Evolutionary conservation across 2,113 vertebrate species (phyloP).

Genomic region (Symphodus melops): DNA sequence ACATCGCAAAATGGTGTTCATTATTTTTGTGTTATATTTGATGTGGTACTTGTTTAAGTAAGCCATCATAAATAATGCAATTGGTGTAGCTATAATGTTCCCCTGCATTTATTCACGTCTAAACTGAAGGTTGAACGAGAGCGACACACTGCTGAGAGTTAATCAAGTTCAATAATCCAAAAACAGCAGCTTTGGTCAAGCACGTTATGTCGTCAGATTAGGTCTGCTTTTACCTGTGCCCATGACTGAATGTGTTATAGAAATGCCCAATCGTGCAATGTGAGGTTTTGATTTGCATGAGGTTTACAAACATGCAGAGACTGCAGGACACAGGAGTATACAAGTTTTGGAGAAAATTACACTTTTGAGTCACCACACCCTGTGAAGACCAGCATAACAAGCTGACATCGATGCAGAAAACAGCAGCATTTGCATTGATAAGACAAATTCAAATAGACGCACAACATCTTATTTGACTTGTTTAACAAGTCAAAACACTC

Average conservation of each 20-base stretch:
- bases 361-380: neutral
- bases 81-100: neutral
- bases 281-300: neutral
- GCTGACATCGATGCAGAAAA: neutral
- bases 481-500: neutral
- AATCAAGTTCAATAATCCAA: slow-evolving; percentile 1
- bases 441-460: slow-evolving; percentile 13
- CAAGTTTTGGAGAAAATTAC: neutral
- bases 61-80: neutral
- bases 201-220: slow-evolving; percentile 5
- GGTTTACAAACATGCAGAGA: slow-evolving; percentile 22
- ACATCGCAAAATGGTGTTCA: too few species aligned
- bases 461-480: neutral
- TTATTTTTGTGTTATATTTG: too few species aligned
- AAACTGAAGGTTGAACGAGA: neutral
- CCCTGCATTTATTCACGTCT: neutral
- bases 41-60: too few species aligned
- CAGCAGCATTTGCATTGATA: slow-evolving; percentile 21
- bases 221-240: neutral
- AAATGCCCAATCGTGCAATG: neutral
- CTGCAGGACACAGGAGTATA: neutral
- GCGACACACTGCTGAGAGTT: too few species aligned
- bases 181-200: neutral
- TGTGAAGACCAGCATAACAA: slow-evolving; percentile 1
- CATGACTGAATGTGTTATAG: neutral